phyloP scores from a whole-genome alignment of 2,888 invertebrate genomes.

The Rhabditoides inermis region DNA sequence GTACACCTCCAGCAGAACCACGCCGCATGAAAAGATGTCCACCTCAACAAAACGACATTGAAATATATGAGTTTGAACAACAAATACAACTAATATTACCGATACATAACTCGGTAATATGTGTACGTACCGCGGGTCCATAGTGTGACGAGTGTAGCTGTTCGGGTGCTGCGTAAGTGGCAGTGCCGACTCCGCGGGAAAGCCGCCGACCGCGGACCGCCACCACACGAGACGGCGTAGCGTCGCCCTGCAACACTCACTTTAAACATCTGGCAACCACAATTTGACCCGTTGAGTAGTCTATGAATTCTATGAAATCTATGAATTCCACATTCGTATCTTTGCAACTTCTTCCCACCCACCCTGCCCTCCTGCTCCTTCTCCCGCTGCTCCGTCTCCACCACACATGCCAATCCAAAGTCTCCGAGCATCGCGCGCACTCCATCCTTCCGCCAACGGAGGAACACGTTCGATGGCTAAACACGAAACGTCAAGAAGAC shows the following conservation, averaged over 20 bases:
- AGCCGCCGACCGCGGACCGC: too few relatives aligned
- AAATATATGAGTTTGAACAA: not conserved
- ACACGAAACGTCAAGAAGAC: conserved; percentile 1
- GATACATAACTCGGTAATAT: not conserved
- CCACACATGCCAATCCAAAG: conserved; percentile 53
- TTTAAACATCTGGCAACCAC: too few relatives aligned
- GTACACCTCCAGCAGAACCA: conserved; percentile 35
- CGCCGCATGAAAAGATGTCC: conserved; percentile 35
- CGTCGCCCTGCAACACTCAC: too few relatives aligned
- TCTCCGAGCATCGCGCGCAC: conserved; percentile 53
- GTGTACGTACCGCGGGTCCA: conserved; percentile 10
- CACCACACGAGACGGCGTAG: too few relatives aligned
- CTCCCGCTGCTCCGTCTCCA: not conserved
- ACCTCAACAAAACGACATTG: conserved; percentile 14
- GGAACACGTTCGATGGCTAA: conserved; percentile 31
- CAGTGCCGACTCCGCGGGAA: conserved; percentile 32
- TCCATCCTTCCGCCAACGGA: conserved; percentile 32
- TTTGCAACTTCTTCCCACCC: too few relatives aligned
- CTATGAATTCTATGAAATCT: too few relatives aligned
- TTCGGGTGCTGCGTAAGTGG: conserved; percentile 38
- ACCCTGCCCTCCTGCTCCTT: too few relatives aligned
- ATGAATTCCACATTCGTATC: too few relatives aligned
- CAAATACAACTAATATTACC: too few relatives aligned
- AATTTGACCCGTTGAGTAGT: too few relatives aligned
- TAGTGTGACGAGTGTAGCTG: conserved; percentile 22